These are phyloP conservation scores for Amphimedon queenslandica DNA, from an alignment of 37 sponge, comb jelly and placozoan genomes.

Conservation along the genomic window DNA sequence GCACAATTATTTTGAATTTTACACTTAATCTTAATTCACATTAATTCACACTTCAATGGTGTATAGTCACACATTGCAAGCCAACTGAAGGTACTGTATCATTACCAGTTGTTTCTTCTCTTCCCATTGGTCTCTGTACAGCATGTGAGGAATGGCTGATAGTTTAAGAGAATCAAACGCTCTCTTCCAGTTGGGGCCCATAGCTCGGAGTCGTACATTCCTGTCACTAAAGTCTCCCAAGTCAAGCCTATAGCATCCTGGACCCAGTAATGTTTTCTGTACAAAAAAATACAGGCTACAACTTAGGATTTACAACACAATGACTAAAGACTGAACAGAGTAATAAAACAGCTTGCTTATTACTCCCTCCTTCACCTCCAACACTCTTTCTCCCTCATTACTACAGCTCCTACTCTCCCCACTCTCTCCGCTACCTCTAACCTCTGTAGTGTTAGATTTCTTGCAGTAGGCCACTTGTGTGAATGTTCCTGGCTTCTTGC, in stretches of 20 bases:
- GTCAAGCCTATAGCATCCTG: constrained; percentile 82
- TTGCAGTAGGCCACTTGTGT: constrained; percentile 94
- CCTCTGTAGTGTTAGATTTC: constrained; percentile 74
- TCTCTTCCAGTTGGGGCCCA: constrained; percentile 89
- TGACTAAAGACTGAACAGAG: too few relatives aligned
- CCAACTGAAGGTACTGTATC: too few relatives aligned
- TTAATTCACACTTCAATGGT: too few relatives aligned
- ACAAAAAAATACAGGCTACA: too few relatives aligned
- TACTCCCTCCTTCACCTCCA: too few relatives aligned
- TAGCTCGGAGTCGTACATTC: constrained; percentile 32
- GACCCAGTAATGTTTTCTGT: constrained; percentile 70
- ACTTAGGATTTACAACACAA: too few relatives aligned
- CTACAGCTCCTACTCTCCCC: too few relatives aligned
- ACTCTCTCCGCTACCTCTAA: constrained; percentile 1
- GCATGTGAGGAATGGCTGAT: constrained; percentile 76
- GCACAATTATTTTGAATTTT: too few relatives aligned
- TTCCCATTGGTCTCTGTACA: constrained; percentile 84
- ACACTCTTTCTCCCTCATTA: too few relatives aligned
- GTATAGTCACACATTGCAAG: too few relatives aligned
- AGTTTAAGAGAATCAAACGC: constrained; percentile 52
- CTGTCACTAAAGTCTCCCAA: constrained; percentile 61
- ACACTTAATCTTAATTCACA: too few relatives aligned
- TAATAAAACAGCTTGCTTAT: too few relatives aligned
- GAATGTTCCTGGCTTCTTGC: constrained; percentile 91
- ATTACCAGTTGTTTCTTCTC: constrained; percentile 59